These are phyloP conservation scores for Pogonus chalceus DNA, from an alignment of 1,140 invertebrate species.

Conservation along the genomic window DNA sequence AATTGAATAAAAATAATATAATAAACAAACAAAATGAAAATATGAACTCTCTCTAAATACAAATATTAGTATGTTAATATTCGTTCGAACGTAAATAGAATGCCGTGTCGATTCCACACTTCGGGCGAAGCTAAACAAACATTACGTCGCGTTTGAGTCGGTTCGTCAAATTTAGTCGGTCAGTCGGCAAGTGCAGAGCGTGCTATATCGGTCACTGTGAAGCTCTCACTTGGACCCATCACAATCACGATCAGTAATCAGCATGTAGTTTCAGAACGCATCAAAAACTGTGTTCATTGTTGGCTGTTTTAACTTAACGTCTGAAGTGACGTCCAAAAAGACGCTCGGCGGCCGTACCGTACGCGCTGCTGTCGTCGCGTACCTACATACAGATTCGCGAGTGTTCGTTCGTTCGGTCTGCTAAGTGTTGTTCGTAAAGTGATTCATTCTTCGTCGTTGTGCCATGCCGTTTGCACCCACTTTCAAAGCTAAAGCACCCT, in stretches of 20 bases:
- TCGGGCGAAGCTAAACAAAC: conserved; percentile 3
- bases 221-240: conserved; percentile 8
- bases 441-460: conserved; percentile 26
- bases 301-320: too few relatives aligned
- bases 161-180: conserved; percentile 26
- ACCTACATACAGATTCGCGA: conserved; percentile 5
- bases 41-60: neutral
- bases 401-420: neutral
- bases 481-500: conserved; percentile 64
- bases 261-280: conserved; percentile 27
- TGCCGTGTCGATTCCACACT: neutral
- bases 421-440: conserved; percentile 3
- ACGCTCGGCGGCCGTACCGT: conserved; percentile 30
- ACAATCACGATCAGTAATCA: too few relatives aligned
- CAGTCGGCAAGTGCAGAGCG: conserved; percentile 14
- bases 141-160: neutral
- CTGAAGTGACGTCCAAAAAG: conserved; percentile 29
- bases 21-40: neutral
- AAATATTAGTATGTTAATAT: too few relatives aligned
- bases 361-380: conserved; percentile 21
- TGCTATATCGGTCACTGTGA: conserved; percentile 12
- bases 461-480: conserved; percentile 61
- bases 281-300: conserved; percentile 23
- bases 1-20: neutral
- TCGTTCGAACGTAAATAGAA: conserved; percentile 3